A percentile compares a stretch with the other conserved stretches of the same genome.
These are phyloP conservation scores for Alauda arvensis DNA, from an alignment of 2,797 vertebrate genomes.

Conservation along the genomic window DNA sequence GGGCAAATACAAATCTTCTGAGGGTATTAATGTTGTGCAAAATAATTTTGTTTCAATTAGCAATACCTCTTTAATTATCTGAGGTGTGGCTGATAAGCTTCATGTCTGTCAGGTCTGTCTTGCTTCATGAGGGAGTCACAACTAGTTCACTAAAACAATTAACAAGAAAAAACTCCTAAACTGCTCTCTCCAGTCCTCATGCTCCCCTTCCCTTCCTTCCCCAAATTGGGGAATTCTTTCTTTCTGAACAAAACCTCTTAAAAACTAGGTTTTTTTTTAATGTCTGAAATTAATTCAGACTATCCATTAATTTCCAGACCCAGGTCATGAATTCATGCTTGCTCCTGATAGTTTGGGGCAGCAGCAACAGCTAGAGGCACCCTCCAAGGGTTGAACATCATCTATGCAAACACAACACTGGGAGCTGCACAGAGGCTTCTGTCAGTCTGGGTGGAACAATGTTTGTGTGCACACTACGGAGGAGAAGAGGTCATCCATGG, in stretches of 20 bases:
- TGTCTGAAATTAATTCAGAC: not conserved
- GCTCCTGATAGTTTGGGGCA: not conserved
- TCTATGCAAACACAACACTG: not conserved
- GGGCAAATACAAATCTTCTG: not conserved
- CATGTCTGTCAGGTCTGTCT: not conserved
- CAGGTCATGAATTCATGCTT: not conserved
- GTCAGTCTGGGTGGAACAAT: not conserved
- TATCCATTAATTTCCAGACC: not conserved
- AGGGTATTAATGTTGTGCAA: not conserved
- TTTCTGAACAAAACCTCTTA: not conserved
- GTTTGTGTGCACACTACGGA: not conserved
- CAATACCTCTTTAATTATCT: not conserved
- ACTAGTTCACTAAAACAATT: not conserved
- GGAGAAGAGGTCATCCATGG: not conserved
- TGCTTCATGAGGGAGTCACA: not conserved
- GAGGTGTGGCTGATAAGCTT: not conserved
- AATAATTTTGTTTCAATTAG: conserved; percentile 19
- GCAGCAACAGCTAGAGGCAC: not conserved
- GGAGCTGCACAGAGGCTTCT: not conserved
- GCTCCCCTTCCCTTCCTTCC: not conserved
- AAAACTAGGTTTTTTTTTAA: not conserved
- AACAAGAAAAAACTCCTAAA: not conserved
- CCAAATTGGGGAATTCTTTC: not conserved
- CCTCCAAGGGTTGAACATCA: not conserved
- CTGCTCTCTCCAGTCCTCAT: not conserved